Evolutionary conservation across 2,888 invertebrate species (phyloP).

Genomic region (Patella pellucida): DNA sequence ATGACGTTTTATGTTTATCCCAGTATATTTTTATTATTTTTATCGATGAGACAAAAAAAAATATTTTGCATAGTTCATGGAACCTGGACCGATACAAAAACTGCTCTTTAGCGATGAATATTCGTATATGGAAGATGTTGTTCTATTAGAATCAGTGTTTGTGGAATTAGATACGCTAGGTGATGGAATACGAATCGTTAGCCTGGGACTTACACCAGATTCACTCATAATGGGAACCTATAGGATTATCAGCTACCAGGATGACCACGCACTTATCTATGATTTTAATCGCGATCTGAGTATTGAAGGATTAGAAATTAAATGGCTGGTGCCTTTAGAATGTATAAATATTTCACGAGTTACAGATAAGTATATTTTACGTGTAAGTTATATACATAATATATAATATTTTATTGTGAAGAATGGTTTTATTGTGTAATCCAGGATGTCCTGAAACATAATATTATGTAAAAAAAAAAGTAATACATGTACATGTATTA

Average conservation of each 20-base stretch:
- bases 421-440: background rate
- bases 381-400: background rate
- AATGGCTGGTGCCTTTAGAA: slow-evolving; percentile 15
- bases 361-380: slow-evolving; percentile 8
- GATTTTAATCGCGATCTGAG: slow-evolving; percentile 1
- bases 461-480: too few species aligned
- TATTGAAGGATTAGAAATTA: slow-evolving; percentile 13
- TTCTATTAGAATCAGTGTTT: slow-evolving; percentile 14
- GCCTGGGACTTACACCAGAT: slow-evolving; percentile 18
- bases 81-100: slow-evolving; percentile 2
- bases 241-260: slow-evolving; percentile 13
- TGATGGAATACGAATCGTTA: slow-evolving; percentile 14
- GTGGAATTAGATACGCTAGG: slow-evolving; percentile 20
- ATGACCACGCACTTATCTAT: background rate
- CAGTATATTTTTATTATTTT: too few species aligned
- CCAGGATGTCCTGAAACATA: background rate
- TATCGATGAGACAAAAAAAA: too few species aligned
- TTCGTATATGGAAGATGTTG: slow-evolving; percentile 15
- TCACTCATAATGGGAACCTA: slow-evolving; percentile 7
- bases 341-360: slow-evolving; percentile 11
- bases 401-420: background rate
- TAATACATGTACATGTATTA: too few species aligned
- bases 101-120: slow-evolving; percentile 16
- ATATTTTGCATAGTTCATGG: background rate
- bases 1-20: too few species aligned